Conservation (phyloP, 2,113 vertebrate species). For the Callithrix jacchus region DNA sequence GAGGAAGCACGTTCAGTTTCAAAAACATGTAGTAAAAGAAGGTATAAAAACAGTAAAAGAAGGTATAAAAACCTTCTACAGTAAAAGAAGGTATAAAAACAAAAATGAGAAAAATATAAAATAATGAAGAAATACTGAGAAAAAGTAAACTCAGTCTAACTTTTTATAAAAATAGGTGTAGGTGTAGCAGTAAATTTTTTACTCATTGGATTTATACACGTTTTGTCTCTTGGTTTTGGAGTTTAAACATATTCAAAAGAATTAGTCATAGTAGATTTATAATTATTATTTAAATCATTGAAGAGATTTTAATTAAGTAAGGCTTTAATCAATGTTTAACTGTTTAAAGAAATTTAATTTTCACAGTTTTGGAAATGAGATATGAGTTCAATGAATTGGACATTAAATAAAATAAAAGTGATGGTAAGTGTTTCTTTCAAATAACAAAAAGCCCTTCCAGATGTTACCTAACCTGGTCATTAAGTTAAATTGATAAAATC, state of each 20-base stretch:
- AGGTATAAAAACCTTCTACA: background rate
- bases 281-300: conserved; percentile 17
- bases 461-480: conserved; percentile 25
- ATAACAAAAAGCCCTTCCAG: background rate
- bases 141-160: background rate
- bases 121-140: background rate
- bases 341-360: conserved; percentile 50
- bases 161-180: background rate
- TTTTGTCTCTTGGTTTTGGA: background rate
- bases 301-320: conserved; percentile 34
- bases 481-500: background rate
- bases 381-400: background rate
- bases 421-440: background rate
- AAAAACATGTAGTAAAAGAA: background rate
- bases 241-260: conserved; percentile 40
- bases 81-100: background rate
- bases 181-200: background rate
- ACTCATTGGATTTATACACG: background rate
- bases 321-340: conserved; percentile 41
- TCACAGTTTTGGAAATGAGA: conserved; percentile 39
- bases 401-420: conserved; percentile 13
- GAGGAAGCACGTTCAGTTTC: background rate
- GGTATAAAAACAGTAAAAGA: background rate
- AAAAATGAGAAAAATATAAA: conserved; percentile 19
- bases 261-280: background rate